phyloP scores from a whole-genome alignment of 2,113 vertebrate species.

The Nibea coibor region DNA sequence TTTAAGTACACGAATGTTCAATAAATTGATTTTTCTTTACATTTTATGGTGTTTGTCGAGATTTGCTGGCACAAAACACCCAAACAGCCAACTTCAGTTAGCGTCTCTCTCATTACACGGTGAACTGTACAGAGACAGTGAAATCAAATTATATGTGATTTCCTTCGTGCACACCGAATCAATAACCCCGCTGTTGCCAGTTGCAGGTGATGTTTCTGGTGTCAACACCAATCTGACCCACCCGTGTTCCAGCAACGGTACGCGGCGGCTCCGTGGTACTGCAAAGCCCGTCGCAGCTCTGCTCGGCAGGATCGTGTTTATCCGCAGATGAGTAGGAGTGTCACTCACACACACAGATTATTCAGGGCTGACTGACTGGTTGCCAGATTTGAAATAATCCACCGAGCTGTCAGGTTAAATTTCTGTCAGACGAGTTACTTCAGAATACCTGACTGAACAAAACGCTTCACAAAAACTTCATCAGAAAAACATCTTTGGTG shows the following conservation, averaged over 20 bases:
- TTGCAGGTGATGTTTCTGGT: conserved; percentile 6
- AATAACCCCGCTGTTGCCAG: neutral
- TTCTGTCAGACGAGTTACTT: neutral
- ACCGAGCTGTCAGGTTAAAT: neutral
- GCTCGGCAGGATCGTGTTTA: conserved; percentile 16
- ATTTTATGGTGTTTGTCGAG: too few relatives aligned
- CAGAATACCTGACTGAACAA: neutral
- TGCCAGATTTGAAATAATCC: conserved; percentile 44
- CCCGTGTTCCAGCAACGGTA: conserved; percentile 6
- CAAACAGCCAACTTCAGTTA: too few relatives aligned
- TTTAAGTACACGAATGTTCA: neutral
- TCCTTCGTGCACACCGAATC: neutral
- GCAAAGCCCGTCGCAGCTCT: neutral
- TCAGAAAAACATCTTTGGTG: neutral
- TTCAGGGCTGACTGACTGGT: conserved; percentile 24
- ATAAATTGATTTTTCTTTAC: neutral
- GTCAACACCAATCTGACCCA: conserved; percentile 18
- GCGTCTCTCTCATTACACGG: neutral
- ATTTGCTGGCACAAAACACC: too few relatives aligned
- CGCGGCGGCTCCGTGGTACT: conserved; percentile 11
- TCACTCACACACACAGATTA: conserved; percentile 37
- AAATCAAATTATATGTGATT: neutral
- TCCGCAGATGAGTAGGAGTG: conserved; percentile 18
- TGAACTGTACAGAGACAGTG: neutral
- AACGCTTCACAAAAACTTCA: conserved; percentile 7